These are phyloP conservation scores for Drosophila ficusphila DNA, from an alignment of 1,140 invertebrate genomes.

Conservation along the genomic window DNA sequence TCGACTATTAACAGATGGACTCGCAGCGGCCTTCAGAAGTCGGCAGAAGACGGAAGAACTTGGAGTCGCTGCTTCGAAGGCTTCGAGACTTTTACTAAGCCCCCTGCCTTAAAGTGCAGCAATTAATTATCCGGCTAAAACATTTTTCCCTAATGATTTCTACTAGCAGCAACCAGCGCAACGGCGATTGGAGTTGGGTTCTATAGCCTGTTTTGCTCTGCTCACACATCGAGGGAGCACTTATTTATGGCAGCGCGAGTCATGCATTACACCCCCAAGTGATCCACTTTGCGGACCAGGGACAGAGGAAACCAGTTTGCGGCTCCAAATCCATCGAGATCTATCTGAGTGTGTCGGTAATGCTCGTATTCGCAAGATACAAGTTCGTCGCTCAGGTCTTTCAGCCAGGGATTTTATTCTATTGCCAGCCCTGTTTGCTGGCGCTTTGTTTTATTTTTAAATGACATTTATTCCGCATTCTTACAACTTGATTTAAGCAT, in stretches of 20 bases:
- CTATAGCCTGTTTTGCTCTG: background rate
- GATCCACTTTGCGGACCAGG: constrained; percentile 7
- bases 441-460: constrained; percentile 26
- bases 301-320: constrained; percentile 17
- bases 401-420: constrained; percentile 9
- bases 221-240: constrained; percentile 21
- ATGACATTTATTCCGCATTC: constrained; percentile 82
- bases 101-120: constrained; percentile 16
- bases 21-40: constrained; percentile 30
- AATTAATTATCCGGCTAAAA: constrained; percentile 68
- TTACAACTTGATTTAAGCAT: constrained; percentile 81
- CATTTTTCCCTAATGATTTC: constrained; percentile 18
- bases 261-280: constrained; percentile 35
- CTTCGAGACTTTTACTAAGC: constrained; percentile 40
- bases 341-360: constrained; percentile 21
- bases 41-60: constrained; percentile 55
- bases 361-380: constrained; percentile 19
- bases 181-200: background rate
- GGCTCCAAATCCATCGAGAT: constrained; percentile 19
- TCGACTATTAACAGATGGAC: constrained; percentile 60
- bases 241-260: background rate
- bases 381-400: constrained; percentile 2
- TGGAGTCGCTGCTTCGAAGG: background rate
- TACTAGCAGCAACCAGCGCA: background rate
- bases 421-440: background rate